Conservation (phyloP, 1,140 invertebrate species). For the Ceratina japonica region DNA sequence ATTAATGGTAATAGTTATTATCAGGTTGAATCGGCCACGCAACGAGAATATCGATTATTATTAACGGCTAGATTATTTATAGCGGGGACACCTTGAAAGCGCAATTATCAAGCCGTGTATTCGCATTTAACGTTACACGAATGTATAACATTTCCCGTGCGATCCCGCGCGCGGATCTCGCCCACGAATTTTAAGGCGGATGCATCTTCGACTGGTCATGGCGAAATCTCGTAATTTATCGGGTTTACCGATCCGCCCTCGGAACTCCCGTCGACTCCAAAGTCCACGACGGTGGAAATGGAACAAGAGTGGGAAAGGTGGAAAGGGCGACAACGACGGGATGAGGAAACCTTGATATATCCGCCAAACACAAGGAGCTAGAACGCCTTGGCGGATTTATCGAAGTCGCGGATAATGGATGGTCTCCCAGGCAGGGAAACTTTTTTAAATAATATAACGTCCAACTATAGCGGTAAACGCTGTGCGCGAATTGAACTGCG, state of each 20-base stretch:
- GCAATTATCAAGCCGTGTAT: slow-evolving; percentile 23
- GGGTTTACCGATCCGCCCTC: slow-evolving; percentile 32
- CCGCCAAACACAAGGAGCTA: slow-evolving; percentile 73
- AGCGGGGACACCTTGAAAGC: slow-evolving; percentile 23
- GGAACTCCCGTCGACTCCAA: slow-evolving; percentile 59
- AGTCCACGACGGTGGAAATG: slow-evolving; percentile 54
- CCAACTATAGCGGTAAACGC: slow-evolving; percentile 6
- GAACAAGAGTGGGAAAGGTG: slow-evolving; percentile 55
- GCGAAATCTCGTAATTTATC: slow-evolving; percentile 62
- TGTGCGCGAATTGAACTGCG: slow-evolving; percentile 10
- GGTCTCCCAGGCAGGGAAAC: slow-evolving; percentile 59
- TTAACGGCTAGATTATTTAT: slow-evolving; percentile 34
- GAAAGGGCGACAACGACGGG: slow-evolving; percentile 51
- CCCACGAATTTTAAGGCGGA: no score
- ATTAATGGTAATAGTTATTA: slow-evolving; percentile 35
- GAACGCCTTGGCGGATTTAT: slow-evolving; percentile 73
- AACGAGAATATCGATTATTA: slow-evolving; percentile 31
- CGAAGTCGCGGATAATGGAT: slow-evolving; percentile 74
- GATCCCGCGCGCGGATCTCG: neutral
- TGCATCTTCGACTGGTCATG: neutral
- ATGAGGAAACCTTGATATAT: slow-evolving; percentile 75
- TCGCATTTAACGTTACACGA: slow-evolving; percentile 4
- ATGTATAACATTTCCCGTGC: neutral
- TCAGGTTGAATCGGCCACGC: slow-evolving; percentile 23
- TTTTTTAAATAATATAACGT: slow-evolving; percentile 73